Conservation (phyloP, 2,888 invertebrate species). For the Nasonia oneida region DNA sequence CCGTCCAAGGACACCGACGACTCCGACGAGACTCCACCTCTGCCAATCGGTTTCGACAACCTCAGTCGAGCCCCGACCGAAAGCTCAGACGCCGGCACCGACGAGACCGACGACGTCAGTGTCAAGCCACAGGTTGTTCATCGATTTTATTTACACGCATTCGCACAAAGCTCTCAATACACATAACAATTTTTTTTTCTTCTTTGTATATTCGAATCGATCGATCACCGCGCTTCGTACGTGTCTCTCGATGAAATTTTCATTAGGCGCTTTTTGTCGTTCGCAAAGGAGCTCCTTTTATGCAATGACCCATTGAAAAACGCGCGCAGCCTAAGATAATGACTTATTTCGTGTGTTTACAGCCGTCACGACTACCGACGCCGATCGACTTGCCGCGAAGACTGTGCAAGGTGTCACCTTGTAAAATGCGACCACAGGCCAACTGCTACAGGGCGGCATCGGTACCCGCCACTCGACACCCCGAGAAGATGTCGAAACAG, state of each 20-base stretch:
- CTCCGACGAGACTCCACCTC: constrained; percentile 45
- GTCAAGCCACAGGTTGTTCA: constrained; percentile 57
- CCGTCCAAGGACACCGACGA: constrained; percentile 11
- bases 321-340: background rate
- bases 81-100: constrained; percentile 47
- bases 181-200: background rate
- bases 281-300: background rate
- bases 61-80: background rate
- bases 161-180: background rate
- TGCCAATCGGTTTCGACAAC: constrained; percentile 52
- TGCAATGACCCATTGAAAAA: background rate
- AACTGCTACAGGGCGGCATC: constrained; percentile 69
- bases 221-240: background rate
- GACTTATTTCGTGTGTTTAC: background rate
- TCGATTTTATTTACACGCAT: background rate
- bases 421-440: constrained; percentile 62
- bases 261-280: background rate
- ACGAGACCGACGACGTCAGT: constrained; percentile 50
- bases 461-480: constrained; percentile 26
- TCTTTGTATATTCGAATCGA: background rate
- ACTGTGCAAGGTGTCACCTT: constrained; percentile 69
- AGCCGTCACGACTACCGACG: constrained; percentile 46
- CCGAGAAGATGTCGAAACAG: constrained; percentile 47
- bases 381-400: constrained; percentile 62
- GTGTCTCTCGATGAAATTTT: background rate